Evolutionary conservation across 1,140 invertebrate genomes (phyloP).

Genomic region (Pentalonia nigronervosa): DNA sequence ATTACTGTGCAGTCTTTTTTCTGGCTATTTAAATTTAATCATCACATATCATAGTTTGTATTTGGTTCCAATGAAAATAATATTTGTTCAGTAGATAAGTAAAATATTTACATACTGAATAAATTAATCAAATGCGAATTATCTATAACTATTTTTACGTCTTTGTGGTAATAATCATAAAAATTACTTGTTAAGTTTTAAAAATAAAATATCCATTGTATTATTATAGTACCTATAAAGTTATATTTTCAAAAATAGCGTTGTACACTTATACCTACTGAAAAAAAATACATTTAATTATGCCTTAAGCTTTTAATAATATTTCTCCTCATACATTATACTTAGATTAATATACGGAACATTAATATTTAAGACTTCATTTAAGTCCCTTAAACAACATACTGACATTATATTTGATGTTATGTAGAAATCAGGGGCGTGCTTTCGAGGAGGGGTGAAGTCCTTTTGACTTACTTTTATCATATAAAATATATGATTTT

Average conservation of each 20-base stretch:
- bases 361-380: conserved; percentile 23
- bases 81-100: not conserved
- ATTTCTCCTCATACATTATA: not conserved
- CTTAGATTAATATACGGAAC: conserved; percentile 1
- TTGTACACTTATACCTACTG: too few relatives aligned
- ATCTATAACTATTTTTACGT: not conserved
- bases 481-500: too few relatives aligned
- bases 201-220: not conserved
- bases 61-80: not conserved
- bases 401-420: not conserved
- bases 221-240: not conserved
- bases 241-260: not conserved
- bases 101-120: not conserved
- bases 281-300: not conserved
- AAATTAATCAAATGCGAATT: not conserved
- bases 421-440: not conserved
- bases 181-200: not conserved
- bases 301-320: not conserved
- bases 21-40: not conserved
- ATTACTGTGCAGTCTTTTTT: not conserved
- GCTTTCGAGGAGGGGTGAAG: too few relatives aligned
- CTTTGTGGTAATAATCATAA: not conserved
- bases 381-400: not conserved
- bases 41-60: not conserved
- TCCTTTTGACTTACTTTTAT: too few relatives aligned